Evolutionary conservation across 2,888 invertebrate genomes (phyloP), one percentile per base, ranked within the genome.

Genomic region (Caenorhabditis drosophilae): DNA sequence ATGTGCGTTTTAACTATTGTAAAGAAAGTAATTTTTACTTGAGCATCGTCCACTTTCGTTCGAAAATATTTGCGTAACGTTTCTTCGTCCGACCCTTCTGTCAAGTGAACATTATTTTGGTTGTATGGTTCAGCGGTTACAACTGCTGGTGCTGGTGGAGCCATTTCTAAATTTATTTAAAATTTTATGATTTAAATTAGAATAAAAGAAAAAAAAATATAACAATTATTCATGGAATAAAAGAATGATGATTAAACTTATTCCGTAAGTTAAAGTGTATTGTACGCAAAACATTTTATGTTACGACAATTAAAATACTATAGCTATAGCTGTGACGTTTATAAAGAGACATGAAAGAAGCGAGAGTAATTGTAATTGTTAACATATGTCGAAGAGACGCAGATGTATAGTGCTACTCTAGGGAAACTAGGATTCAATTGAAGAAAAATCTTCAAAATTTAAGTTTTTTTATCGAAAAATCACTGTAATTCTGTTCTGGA

Each of bases 1-100:
- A 78, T 54, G 23, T 41, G n/a, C 31, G 26, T n/a, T n/a, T n/a
- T n/a, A n/a, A n/a, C n/a, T 40, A 16, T 20, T 40, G 27, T 56
- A 40, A 20, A 18, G 31, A 1, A 20, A 16, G 34, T 4, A 27
- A 47, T 56, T n/a, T 53, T 18, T 20, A 86, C 86, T 85, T 95
- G 94, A 22, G 97, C 87, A 85, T 97, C 96, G 85, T 98, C 97
- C 67, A 96, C 96, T 87, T 98, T 97, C 48, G 94, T 93, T 77
- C 93, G 91, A 84, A 96, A 98, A 86, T 98, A 98, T 18, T 59
- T 67, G 51, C 67, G 68, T 40, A 76, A 58, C 34, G 72, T 76
- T 46, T 72, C 62, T 45, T 76, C 76, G 22, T 69, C 70, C 9
- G 72, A 62, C 4, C 27, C 52, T 36, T 53, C 57, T 1, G 69